Conservation (phyloP, 2,113 vertebrate species). For the Cinclus cinclus region DNA sequence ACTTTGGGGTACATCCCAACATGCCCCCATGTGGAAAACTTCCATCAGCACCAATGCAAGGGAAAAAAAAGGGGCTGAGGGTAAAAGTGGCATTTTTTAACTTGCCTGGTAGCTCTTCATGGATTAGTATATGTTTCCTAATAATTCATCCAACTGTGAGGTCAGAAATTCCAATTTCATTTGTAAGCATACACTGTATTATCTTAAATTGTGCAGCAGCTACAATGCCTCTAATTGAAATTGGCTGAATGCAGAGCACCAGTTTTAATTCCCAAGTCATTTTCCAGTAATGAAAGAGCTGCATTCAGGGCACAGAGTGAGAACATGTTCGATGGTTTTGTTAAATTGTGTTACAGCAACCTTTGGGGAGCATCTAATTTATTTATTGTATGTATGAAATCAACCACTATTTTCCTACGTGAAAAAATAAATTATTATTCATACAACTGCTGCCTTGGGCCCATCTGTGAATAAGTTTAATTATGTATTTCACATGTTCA, state of each 20-base stretch:
- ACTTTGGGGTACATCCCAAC: not conserved
- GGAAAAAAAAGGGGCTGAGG: not conserved
- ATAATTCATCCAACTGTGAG: slow-evolving; percentile 43
- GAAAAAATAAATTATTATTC: slow-evolving; percentile 7
- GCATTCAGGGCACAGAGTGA: slow-evolving; percentile 44
- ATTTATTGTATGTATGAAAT: slow-evolving; percentile 1
- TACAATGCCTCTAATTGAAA: slow-evolving; percentile 56
- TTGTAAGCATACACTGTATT: slow-evolving; percentile 28
- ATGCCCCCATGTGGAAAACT: not conserved
- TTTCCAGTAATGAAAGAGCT: slow-evolving; percentile 58
- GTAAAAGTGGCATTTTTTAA: not conserved
- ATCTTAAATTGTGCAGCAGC: slow-evolving; percentile 47
- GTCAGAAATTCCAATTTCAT: slow-evolving; percentile 43
- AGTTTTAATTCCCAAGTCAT: slow-evolving; percentile 59
- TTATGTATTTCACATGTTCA: not conserved
- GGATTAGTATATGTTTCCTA: slow-evolving; percentile 9
- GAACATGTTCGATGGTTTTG: slow-evolving; percentile 3
- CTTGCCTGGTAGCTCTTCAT: not conserved
- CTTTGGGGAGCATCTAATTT: slow-evolving; percentile 16
- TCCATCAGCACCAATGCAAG: not conserved
- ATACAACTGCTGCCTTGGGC: not conserved
- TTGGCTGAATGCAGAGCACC: slow-evolving; percentile 1
- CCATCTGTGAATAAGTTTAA: not conserved
- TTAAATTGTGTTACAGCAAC: slow-evolving; percentile 27
- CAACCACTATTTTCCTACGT: not conserved